Conservation (phyloP, 2,888 invertebrate species). For the Dexiosoma caninum region DNA sequence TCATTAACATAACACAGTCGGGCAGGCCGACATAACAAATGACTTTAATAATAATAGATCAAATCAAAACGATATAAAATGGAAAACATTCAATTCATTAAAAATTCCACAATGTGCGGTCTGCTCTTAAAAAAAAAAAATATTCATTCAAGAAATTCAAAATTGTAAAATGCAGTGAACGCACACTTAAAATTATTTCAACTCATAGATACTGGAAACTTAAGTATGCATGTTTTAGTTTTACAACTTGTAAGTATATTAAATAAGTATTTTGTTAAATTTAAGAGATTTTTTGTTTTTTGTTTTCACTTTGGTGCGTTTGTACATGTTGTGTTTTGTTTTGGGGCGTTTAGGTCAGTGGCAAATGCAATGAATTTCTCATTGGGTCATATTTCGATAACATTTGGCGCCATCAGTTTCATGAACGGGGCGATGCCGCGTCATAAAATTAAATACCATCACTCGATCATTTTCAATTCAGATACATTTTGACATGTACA, state of each 20-base stretch:
- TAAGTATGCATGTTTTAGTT: background rate
- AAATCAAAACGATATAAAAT: conserved; percentile 15
- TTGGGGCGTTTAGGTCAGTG: conserved; percentile 59
- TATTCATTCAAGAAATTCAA: conserved; percentile 8
- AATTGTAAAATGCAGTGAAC: conserved; percentile 3
- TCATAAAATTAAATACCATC: conserved; percentile 75
- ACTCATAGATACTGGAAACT: background rate
- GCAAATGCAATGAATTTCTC: conserved; percentile 58
- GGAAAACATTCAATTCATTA: conserved; percentile 35
- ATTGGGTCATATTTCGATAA: conserved; percentile 61
- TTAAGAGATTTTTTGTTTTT: background rate
- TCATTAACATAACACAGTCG: background rate
- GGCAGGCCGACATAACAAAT: conserved; percentile 1
- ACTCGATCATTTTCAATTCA: conserved; percentile 74
- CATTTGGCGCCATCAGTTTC: conserved; percentile 61
- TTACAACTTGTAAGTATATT: background rate
- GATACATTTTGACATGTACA: conserved; percentile 74
- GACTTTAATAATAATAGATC: conserved; percentile 11
- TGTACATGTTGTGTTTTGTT: conserved; percentile 15
- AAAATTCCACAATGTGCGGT: conserved; percentile 51
- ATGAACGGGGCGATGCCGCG: conserved; percentile 69
- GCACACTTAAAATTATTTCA: background rate
- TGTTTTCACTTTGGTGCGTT: background rate
- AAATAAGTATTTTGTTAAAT: conserved; percentile 27
- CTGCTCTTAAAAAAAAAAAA: background rate